phyloP scores from a whole-genome alignment of 2,888 invertebrate genomes.

The Hanleya hanleyi region DNA sequence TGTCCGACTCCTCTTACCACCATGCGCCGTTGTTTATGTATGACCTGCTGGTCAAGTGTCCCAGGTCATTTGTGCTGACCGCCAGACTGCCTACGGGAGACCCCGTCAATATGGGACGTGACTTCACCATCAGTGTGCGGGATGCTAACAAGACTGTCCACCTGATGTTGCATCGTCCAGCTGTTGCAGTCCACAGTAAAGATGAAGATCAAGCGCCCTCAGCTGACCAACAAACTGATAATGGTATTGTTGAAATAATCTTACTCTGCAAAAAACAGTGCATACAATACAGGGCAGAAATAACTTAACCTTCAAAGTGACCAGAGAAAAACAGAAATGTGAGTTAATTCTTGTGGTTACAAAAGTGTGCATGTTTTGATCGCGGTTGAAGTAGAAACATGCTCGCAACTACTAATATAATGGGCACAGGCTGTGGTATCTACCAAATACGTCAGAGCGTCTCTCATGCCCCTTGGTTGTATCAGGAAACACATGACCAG shows the following conservation, averaged over 20 bases:
- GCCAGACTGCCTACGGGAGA: slow-evolving; percentile 64
- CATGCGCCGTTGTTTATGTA: slow-evolving; percentile 55
- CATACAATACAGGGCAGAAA: too few relatives aligned
- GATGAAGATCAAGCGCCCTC: background rate
- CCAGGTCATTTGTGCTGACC: slow-evolving; percentile 53
- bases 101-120: slow-evolving; percentile 44
- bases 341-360: too few relatives aligned
- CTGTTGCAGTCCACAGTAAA: background rate
- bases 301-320: too few relatives aligned
- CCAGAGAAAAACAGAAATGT: too few relatives aligned
- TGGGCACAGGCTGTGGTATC: too few relatives aligned
- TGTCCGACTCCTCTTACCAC: slow-evolving; percentile 61
- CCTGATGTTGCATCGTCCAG: slow-evolving; percentile 49
- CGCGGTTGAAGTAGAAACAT: too few relatives aligned
- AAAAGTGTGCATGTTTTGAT: too few relatives aligned
- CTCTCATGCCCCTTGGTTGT: too few relatives aligned
- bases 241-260: background rate
- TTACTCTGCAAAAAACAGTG: too few relatives aligned
- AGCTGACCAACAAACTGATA: background rate
- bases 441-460: too few relatives aligned
- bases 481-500: too few relatives aligned
- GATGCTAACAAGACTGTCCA: slow-evolving; percentile 45
- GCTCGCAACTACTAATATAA: too few relatives aligned
- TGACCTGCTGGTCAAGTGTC: slow-evolving; percentile 64
- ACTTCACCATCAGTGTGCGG: slow-evolving; percentile 46